These are phyloP conservation scores for Sprattus sprattus DNA, from an alignment of 2,113 vertebrate species.

Conservation along the genomic window DNA sequence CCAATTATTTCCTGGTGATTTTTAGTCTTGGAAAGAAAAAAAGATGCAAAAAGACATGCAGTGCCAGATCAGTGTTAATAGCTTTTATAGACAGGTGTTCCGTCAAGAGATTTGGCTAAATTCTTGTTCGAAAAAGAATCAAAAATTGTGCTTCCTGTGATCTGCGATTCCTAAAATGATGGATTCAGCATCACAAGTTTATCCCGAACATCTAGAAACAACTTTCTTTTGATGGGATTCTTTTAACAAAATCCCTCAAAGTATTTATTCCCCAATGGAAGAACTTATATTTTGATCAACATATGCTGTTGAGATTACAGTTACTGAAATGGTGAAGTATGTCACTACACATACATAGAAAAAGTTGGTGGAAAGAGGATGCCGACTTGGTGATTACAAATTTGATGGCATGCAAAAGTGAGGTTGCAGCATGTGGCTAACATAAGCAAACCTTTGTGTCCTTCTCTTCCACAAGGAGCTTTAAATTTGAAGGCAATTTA, in stretches of 20 bases:
- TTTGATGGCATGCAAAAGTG: constrained; percentile 66
- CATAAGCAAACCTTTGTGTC: constrained; percentile 68
- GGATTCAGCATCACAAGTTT: neutral
- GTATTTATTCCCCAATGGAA: constrained; percentile 17
- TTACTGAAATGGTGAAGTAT: constrained; percentile 56
- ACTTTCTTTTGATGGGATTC: neutral
- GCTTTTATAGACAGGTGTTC: constrained; percentile 52
- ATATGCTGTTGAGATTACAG: constrained; percentile 31
- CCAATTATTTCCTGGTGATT: constrained; percentile 27
- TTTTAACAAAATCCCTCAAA: constrained; percentile 34
- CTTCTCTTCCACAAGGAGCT: constrained; percentile 67
- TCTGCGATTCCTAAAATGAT: neutral
- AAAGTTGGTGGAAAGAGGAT: constrained; percentile 47
- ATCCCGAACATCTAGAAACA: neutral
- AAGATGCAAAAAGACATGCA: constrained; percentile 50
- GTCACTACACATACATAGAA: constrained; percentile 56
- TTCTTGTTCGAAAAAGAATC: constrained; percentile 43
- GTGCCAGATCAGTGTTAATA: constrained; percentile 54
- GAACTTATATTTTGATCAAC: constrained; percentile 30
- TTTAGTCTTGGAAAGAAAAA: neutral
- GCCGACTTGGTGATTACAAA: constrained; percentile 55
- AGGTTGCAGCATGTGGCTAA: constrained; percentile 60
- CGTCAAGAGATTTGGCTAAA: constrained; percentile 49
- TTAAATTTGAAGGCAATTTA: constrained; percentile 94
- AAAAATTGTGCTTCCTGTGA: constrained; percentile 62